Evolutionary conservation across 2,113 vertebrate genomes (phyloP), one percentile per base, ranked within the genome.

Genomic region (Chionomys nivalis): DNA sequence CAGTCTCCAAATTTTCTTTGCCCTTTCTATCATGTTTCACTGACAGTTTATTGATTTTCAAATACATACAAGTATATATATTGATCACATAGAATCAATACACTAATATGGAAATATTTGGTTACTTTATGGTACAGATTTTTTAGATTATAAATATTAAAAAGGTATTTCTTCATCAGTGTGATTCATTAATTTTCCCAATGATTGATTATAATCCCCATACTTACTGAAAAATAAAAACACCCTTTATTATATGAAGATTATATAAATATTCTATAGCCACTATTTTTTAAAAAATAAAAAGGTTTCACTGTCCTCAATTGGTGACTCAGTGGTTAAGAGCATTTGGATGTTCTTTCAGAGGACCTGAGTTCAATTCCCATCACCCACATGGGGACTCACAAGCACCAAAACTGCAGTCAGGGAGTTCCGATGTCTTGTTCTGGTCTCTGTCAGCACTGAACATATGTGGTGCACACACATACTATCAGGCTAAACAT

Each of bases 171-270:
- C 8, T 11, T 39, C 36, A 89, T 68, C 44, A 75, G 49, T 65
- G 1, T 7, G 26, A 23, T 8, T 73, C 61, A 77, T 87, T 47
- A 72, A 66, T 87, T 90, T 97, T 16, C 52, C 81, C 42, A 90
- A 31, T 83, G 93, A 82, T 72, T 2, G 1, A 33, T 86, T 89
- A 65, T 73, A 93, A 88, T 66, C 2, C 70, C 6, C 0, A 44
- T 39, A 39, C n/a, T 6, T 75, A 82, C 58, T 88, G 91, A 44
- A 70, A 94, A 97, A 75, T 81, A 31, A 33, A 89, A 52, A 49
- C 49, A 39, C 8, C 12, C 24, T 10, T 78, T 91, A 39, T 61
- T 47, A 10, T 1, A 85, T 85, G 11, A 36, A 28, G 21, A 44
- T 23, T 89, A 33, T 66, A 61, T 66, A 42, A 42, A 33, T 36